Conservation (phyloP, 2,888 invertebrate genomes). For the Scaptomyza caliginosa region DNA sequence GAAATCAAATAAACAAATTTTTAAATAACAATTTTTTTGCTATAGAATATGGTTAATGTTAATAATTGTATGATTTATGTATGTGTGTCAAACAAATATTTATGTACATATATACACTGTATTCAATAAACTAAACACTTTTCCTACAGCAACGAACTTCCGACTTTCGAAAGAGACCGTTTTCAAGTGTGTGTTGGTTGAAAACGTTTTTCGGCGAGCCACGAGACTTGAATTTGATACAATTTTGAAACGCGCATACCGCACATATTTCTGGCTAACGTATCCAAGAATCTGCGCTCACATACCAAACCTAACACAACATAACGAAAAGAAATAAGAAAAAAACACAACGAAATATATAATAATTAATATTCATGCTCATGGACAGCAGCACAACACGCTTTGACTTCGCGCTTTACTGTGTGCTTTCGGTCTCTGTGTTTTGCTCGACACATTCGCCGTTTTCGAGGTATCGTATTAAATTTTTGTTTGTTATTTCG, state of each 20-base stretch:
- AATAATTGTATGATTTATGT: not conserved
- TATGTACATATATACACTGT: not conserved
- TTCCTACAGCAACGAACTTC: not conserved
- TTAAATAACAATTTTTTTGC: too few species aligned
- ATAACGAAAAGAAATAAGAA: too few species aligned
- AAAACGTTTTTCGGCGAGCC: conserved; percentile 9
- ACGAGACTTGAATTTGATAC: conserved; percentile 5
- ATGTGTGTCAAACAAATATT: not conserved
- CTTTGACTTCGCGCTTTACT: conserved; percentile 34
- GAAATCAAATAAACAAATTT: conserved; percentile 18
- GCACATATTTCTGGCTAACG: conserved; percentile 48
- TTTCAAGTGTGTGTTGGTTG: conserved; percentile 6
- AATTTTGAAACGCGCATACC: conserved; percentile 46
- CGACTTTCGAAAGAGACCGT: not conserved
- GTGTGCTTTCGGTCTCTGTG: conserved; percentile 40
- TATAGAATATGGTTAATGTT: not conserved
- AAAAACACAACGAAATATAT: conserved; percentile 24
- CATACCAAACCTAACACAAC: conserved; percentile 35
- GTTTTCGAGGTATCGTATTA: conserved; percentile 23
- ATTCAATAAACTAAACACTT: too few species aligned
- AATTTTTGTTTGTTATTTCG: conserved; percentile 33
- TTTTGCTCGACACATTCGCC: conserved; percentile 61
- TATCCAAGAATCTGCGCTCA: conserved; percentile 34
- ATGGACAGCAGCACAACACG: conserved; percentile 21
- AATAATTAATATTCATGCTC: conserved; percentile 28